A percentile compares a stretch with the other conserved stretches of the same genome.
Evolutionary conservation across 2,797 vertebrate genomes (phyloP).

Genomic region (Columba guinea): DNA sequence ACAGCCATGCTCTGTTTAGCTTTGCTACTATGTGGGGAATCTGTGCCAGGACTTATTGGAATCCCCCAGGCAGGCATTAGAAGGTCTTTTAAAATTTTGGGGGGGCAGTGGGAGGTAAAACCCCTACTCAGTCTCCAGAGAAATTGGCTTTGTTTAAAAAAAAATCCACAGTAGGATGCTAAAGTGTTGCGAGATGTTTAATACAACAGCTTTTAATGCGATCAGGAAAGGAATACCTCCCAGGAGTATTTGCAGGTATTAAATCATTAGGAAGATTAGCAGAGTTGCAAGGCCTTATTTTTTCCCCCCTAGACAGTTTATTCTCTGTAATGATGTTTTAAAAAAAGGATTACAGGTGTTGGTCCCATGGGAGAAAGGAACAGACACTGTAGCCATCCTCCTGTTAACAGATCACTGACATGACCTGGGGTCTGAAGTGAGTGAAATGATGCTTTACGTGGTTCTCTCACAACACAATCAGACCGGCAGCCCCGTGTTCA

Average conservation of each 20-base stretch:
- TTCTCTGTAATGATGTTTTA: not conserved
- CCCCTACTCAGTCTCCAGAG: not conserved
- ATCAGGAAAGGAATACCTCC: slow-evolving; percentile 30
- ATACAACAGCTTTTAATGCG: not conserved
- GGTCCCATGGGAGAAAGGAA: not conserved
- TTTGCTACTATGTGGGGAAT: slow-evolving; percentile 45
- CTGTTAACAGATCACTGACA: not conserved
- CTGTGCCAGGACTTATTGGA: slow-evolving; percentile 42
- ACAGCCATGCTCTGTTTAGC: slow-evolving; percentile 40
- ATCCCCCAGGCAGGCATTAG: slow-evolving; percentile 9
- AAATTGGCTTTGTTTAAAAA: not conserved
- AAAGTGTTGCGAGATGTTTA: not conserved
- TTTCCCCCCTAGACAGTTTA: not conserved
- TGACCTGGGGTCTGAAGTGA: not conserved
- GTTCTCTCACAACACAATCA: not conserved
- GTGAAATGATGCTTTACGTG: not conserved
- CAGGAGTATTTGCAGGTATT: slow-evolving; percentile 30
- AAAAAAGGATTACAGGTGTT: not conserved
- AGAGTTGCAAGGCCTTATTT: not conserved
- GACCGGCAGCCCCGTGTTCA: not conserved
- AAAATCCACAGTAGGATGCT: not conserved
- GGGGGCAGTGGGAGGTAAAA: not conserved
- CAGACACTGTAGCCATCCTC: not conserved
- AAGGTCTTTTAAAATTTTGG: not conserved
- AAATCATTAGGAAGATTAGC: slow-evolving; percentile 48